Evolutionary conservation across 92 coral and sea anemone species (phyloP).

Genomic region (Diadumene lineata): DNA sequence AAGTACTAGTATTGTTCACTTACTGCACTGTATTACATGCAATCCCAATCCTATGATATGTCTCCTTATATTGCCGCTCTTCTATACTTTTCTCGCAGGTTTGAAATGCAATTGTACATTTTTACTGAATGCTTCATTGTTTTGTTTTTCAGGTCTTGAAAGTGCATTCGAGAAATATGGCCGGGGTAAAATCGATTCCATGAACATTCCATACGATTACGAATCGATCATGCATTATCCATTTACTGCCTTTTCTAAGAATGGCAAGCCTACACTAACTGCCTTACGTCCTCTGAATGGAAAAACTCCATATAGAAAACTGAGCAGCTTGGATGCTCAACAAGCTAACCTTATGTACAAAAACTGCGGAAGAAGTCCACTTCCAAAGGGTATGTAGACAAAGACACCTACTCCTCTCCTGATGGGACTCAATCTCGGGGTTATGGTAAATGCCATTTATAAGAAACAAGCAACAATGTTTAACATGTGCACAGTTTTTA

Average conservation of each 20-base stretch:
- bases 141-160: constrained; percentile 53
- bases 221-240: constrained; percentile 95
- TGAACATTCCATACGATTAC: constrained; percentile 74
- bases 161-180: constrained; percentile 73
- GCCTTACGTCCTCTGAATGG: constrained; percentile 64
- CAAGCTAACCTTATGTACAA: constrained; percentile 86
- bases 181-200: constrained; percentile 64
- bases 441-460: too few relatives aligned
- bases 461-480: too few relatives aligned
- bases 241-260: constrained; percentile 77
- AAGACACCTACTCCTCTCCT: neutral
- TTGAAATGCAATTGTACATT: too few relatives aligned
- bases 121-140: too few relatives aligned
- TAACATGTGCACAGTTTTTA: too few relatives aligned
- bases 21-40: too few relatives aligned
- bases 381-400: neutral
- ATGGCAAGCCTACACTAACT: constrained; percentile 70
- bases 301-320: constrained; percentile 65
- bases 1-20: too few relatives aligned
- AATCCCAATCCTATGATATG: too few relatives aligned
- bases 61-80: too few relatives aligned
- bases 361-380: constrained; percentile 8
- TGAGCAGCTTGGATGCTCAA: constrained; percentile 68
- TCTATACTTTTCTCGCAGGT: too few relatives aligned
- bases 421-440: too few relatives aligned